Conservation (phyloP, 2,888 invertebrate species). For the Chymomyza caudatula region DNA sequence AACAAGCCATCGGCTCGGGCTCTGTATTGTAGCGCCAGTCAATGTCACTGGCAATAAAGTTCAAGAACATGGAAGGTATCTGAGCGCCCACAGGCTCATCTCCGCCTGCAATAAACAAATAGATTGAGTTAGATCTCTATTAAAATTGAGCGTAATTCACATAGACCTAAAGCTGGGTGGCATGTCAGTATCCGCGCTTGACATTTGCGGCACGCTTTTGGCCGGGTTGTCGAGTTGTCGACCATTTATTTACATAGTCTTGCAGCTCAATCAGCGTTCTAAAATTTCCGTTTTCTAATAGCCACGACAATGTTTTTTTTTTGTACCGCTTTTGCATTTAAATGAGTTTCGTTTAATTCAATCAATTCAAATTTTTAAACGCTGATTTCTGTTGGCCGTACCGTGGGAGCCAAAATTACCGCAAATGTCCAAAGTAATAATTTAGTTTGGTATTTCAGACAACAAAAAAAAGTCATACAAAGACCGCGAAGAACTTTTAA, state of each 20-base stretch:
- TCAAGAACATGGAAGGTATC: constrained; percentile 93
- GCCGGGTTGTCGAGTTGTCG: constrained; percentile 9
- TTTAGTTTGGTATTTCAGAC: constrained; percentile 32
- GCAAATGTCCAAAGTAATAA: constrained; percentile 39
- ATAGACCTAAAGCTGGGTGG: constrained; percentile 14
- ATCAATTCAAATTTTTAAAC: constrained; percentile 50
- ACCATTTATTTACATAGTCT: constrained; percentile 16
- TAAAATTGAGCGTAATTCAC: background rate
- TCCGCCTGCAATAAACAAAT: constrained; percentile 79
- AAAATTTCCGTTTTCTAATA: constrained; percentile 48
- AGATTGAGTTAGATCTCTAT: background rate
- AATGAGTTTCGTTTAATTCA: constrained; percentile 53
- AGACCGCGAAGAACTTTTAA: background rate
- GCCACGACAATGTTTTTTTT: constrained; percentile 34
- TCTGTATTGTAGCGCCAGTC: constrained; percentile 94
- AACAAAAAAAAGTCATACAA: constrained; percentile 13
- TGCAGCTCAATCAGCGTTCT: constrained; percentile 37
- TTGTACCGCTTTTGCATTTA: constrained; percentile 15
- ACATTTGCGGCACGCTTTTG: constrained; percentile 33
- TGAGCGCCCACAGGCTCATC: constrained; percentile 93
- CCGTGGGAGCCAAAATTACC: constrained; percentile 53
- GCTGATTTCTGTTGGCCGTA: constrained; percentile 39
- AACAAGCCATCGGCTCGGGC: constrained; percentile 87
- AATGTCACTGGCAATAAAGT: constrained; percentile 90
- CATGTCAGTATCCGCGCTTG: constrained; percentile 11